Evolutionary conservation across 1,140 invertebrate genomes (phyloP).

Genomic region (Temnothorax nylanderi): DNA sequence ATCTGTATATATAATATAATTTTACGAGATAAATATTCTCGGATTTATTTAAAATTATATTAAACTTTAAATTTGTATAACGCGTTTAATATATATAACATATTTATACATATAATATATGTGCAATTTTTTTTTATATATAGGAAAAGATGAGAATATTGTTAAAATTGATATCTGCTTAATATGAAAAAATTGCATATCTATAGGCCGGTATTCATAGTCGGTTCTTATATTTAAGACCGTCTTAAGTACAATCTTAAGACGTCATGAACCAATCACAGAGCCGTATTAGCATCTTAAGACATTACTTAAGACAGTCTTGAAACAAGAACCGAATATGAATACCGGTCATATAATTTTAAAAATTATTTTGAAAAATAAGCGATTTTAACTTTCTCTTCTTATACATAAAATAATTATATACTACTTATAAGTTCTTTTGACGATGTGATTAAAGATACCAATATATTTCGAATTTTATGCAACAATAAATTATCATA

Average conservation of each 20-base stretch:
- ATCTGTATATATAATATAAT: too few species aligned
- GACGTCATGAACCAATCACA: too few species aligned
- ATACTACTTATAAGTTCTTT: not conserved
- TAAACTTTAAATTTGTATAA: not conserved
- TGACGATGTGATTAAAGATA: not conserved
- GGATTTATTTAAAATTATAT: not conserved
- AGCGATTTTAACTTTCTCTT: not conserved
- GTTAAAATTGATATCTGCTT: not conserved
- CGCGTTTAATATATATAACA: not conserved
- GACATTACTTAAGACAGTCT: too few species aligned
- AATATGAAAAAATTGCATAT: not conserved
- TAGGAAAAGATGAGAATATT: not conserved
- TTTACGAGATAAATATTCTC: too few species aligned
- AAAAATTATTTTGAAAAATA: not conserved
- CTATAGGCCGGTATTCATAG: too few species aligned
- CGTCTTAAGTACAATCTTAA: too few species aligned
- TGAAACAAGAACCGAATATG: too few species aligned
- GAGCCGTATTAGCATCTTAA: too few species aligned
- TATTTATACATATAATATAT: not conserved
- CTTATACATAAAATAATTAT: not conserved
- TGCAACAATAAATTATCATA: constrained; percentile 55
- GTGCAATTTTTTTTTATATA: not conserved
- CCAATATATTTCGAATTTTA: not conserved
- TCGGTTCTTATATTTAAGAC: too few species aligned
- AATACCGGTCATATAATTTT: not conserved